Conservation (phyloP, 2,113 vertebrate species). For the Menidia beryllina region DNA sequence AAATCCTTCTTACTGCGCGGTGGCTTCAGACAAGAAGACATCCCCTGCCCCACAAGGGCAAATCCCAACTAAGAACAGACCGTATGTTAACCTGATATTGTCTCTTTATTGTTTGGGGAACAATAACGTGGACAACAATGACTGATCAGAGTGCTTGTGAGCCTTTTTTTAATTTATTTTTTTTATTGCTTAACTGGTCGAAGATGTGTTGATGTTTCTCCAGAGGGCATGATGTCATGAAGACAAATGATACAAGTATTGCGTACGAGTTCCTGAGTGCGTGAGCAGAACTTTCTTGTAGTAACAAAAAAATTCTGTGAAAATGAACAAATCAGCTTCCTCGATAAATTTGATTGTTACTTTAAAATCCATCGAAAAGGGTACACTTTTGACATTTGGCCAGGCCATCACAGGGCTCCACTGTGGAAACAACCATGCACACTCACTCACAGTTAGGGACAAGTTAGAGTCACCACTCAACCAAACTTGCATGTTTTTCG, state of each 20-base stretch:
- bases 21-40: constrained; percentile 74
- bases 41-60: constrained; percentile 72
- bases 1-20: constrained; percentile 75
- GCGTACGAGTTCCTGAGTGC: constrained; percentile 26
- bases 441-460: too few species aligned
- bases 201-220: constrained; percentile 59
- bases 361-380: background rate
- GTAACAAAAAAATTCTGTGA: background rate
- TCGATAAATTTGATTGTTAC: background rate
- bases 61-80: constrained; percentile 70
- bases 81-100: constrained; percentile 82
- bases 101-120: constrained; percentile 77
- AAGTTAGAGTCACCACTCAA: too few species aligned
- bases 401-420: too few species aligned
- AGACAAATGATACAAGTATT: constrained; percentile 45
- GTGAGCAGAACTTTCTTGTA: constrained; percentile 8
- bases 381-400: background rate
- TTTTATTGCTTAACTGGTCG: constrained; percentile 60
- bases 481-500: too few species aligned
- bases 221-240: constrained; percentile 46
- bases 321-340: background rate
- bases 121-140: constrained; percentile 64
- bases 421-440: too few species aligned
- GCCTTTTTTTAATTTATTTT: constrained; percentile 64
- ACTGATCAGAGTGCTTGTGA: constrained; percentile 73